phyloP scores from a whole-genome alignment of 1,140 invertebrate genomes.

The Brachystomella parvula region DNA sequence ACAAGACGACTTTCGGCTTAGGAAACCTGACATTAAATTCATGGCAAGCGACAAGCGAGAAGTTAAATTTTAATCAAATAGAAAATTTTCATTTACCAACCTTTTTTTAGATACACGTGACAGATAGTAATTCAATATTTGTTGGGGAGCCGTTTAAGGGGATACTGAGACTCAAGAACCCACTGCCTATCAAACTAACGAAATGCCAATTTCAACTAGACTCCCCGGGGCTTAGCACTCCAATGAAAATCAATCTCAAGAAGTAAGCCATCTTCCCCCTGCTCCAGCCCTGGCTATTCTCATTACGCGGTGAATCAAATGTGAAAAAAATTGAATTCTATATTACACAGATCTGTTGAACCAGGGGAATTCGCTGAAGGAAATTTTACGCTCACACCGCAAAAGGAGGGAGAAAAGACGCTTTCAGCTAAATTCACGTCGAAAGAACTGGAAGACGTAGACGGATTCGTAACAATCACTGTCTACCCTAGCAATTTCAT shows the following conservation, averaged over 20 bases:
- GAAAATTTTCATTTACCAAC: too few relatives aligned
- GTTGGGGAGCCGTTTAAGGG: conserved; percentile 58
- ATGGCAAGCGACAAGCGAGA: conserved; percentile 44
- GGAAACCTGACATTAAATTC: conserved; percentile 81
- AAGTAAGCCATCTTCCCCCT: conserved; percentile 51
- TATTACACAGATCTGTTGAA: conserved; percentile 47
- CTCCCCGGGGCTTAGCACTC: conserved; percentile 63
- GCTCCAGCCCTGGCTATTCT: too few relatives aligned
- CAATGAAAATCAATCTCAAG: conserved; percentile 59
- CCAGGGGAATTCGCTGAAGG: conserved; percentile 57
- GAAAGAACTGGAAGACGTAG: conserved; percentile 71
- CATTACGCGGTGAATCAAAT: background rate
- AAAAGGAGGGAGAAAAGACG: conserved; percentile 60
- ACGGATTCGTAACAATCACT: conserved; percentile 56
- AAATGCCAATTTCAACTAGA: conserved; percentile 69
- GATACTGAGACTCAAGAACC: conserved; percentile 68
- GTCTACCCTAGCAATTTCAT: conserved; percentile 37
- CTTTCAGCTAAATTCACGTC: conserved; percentile 72
- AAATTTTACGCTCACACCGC: conserved; percentile 62
- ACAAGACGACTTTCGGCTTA: conserved; percentile 78
- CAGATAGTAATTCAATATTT: conserved; percentile 48
- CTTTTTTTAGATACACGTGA: background rate
- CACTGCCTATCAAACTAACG: conserved; percentile 64
- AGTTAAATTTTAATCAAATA: background rate
- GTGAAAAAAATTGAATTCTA: conserved; percentile 10